phyloP scores from a whole-genome alignment of 2,797 vertebrate species.

The Paedocypris micromegethes region DNA sequence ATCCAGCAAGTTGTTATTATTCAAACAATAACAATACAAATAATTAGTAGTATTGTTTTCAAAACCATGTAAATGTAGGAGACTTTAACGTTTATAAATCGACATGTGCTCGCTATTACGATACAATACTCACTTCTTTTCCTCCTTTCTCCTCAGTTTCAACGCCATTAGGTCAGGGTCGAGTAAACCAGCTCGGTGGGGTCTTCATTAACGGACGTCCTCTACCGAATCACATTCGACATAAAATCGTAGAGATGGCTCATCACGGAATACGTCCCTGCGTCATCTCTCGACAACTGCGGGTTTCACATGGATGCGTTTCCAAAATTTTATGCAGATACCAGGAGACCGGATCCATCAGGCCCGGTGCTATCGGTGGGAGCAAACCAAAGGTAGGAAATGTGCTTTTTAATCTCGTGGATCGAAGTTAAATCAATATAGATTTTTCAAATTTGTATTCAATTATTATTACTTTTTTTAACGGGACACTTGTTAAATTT shows the following conservation, averaged over 20 bases:
- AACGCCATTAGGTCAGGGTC: constrained; percentile 93
- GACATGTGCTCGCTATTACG: no score
- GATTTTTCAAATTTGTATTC: no score
- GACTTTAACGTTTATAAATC: no score
- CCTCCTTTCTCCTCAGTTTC: constrained; percentile 72
- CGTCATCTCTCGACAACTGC: constrained; percentile 94
- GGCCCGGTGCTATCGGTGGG: constrained; percentile 94
- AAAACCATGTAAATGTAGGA: no score
- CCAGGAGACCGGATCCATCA: constrained; percentile 96
- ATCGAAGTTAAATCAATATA: no score
- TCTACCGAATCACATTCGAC: constrained; percentile 95
- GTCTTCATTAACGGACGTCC: constrained; percentile 98
- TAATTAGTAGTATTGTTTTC: no score
- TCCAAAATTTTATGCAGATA: constrained; percentile 98
- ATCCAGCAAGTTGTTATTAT: no score
- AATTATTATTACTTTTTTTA: no score
- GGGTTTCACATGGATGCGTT: constrained; percentile 96
- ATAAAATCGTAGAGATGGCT: constrained; percentile 99
- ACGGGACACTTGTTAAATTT: no score
- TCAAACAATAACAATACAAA: no score
- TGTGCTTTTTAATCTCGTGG: no score
- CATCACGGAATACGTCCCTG: constrained; percentile 95
- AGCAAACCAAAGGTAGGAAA: constrained; percentile 95
- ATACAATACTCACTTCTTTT: not conserved
- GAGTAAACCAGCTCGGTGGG: constrained; percentile 97